Evolutionary conservation across 1,140 invertebrate species (phyloP).

Genomic region (Coboldia fuscipes): DNA sequence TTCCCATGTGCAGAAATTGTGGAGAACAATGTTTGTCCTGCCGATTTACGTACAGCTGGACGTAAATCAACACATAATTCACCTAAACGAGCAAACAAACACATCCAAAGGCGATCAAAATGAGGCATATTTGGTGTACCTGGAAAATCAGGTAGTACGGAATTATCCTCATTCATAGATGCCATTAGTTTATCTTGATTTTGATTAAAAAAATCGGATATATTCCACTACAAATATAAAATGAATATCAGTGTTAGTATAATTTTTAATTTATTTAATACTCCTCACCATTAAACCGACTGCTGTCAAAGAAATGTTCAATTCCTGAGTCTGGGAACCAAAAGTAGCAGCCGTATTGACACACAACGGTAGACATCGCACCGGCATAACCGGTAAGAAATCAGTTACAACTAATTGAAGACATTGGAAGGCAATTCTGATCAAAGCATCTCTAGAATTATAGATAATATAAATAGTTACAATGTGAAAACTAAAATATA

Average conservation of each 20-base stretch:
- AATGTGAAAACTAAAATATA: conserved; percentile 5
- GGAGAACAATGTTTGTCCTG: conserved; percentile 93
- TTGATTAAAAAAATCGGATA: conserved; percentile 91
- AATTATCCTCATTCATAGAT: conserved; percentile 41
- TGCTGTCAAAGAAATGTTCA: conserved; percentile 96
- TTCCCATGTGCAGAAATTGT: conserved; percentile 90
- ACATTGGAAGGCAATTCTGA: conserved; percentile 88
- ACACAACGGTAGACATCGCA: conserved; percentile 69
- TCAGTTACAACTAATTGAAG: conserved; percentile 93
- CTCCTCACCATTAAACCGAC: conserved; percentile 75
- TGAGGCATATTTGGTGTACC: conserved; percentile 65
- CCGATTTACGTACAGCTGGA: conserved; percentile 92
- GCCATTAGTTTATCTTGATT: conserved; percentile 72
- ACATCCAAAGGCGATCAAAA: conserved; percentile 92
- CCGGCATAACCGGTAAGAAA: conserved; percentile 72
- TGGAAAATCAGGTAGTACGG: conserved; percentile 62
- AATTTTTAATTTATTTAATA: neutral
- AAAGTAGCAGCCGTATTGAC: conserved; percentile 91
- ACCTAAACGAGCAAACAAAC: conserved; percentile 69
- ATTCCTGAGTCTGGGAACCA: conserved; percentile 86
- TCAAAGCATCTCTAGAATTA: conserved; percentile 59
- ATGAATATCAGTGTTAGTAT: conserved; percentile 2
- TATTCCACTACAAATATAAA: conserved; percentile 66
- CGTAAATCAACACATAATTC: conserved; percentile 88
- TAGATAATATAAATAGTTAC: neutral